These are phyloP conservation scores for Seriola quinqueradiata DNA, from an alignment of 2,113 vertebrate genomes.

Conservation along the genomic window DNA sequence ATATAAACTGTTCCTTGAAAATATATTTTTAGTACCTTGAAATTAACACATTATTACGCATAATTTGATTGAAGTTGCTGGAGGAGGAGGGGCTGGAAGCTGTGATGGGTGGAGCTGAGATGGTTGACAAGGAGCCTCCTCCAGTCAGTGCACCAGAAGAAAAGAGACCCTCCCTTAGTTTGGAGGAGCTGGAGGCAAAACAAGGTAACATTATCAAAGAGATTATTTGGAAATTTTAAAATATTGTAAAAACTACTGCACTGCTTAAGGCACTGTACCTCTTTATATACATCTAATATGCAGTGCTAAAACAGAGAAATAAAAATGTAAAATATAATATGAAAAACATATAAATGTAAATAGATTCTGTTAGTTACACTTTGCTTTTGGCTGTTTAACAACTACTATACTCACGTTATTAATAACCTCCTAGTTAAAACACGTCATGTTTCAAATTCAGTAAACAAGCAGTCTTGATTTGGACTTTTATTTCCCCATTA, in stretches of 20 bases:
- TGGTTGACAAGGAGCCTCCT: conserved; percentile 72
- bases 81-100: conserved; percentile 84
- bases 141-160: conserved; percentile 85
- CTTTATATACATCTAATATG: not conserved
- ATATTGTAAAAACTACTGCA: not conserved
- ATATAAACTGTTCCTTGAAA: not conserved
- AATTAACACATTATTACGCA: not conserved
- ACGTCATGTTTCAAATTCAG: not conserved
- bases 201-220: conserved; percentile 87
- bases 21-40: not conserved
- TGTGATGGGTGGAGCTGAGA: conserved; percentile 58
- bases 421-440: not conserved
- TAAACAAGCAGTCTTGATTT: not conserved
- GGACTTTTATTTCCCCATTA: not conserved
- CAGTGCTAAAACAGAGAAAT: not conserved
- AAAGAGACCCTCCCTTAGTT: conserved; percentile 90
- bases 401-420: not conserved
- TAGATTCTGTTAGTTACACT: not conserved
- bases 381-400: not conserved
- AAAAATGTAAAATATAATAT: not conserved
- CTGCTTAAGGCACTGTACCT: not conserved
- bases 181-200: conserved; percentile 96
- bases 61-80: conserved; percentile 47
- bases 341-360: not conserved
- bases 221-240: not conserved